Conservation (phyloP, 2,888 invertebrate species). For the Cremastinae sp. region DNA sequence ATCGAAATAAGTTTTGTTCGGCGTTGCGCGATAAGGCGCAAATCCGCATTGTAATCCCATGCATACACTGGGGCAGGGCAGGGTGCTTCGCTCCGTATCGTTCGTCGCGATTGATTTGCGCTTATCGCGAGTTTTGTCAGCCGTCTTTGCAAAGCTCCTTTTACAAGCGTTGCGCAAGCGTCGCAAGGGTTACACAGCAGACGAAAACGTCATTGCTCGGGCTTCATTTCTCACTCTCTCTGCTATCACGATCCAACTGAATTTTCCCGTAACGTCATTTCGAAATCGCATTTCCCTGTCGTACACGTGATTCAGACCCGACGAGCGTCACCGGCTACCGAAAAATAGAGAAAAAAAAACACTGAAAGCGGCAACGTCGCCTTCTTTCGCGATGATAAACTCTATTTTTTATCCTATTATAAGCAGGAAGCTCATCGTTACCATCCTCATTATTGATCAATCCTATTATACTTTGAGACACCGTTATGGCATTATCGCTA, state of each 20-base stretch:
- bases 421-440: constrained; percentile 50
- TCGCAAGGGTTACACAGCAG: not conserved
- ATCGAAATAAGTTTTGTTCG: too few species aligned
- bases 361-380: constrained; percentile 43
- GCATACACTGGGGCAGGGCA: too few species aligned
- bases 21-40: too few species aligned
- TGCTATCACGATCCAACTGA: not conserved
- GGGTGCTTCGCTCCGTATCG: too few species aligned
- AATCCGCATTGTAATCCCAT: too few species aligned
- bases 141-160: constrained; percentile 1
- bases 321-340: too few species aligned
- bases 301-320: too few species aligned
- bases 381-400: constrained; percentile 25
- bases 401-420: constrained; percentile 53
- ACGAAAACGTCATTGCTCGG: constrained; percentile 6
- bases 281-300: too few species aligned
- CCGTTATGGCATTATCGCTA: constrained; percentile 22
- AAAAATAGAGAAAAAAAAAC: not conserved
- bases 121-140: constrained; percentile 18
- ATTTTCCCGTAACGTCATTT: not conserved
- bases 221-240: not conserved
- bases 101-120: not conserved
- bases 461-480: constrained; percentile 51
- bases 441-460: constrained; percentile 56
- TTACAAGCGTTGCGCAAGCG: constrained; percentile 22